Conservation (phyloP, 2,888 invertebrate genomes). For the Sycophila texana region DNA sequence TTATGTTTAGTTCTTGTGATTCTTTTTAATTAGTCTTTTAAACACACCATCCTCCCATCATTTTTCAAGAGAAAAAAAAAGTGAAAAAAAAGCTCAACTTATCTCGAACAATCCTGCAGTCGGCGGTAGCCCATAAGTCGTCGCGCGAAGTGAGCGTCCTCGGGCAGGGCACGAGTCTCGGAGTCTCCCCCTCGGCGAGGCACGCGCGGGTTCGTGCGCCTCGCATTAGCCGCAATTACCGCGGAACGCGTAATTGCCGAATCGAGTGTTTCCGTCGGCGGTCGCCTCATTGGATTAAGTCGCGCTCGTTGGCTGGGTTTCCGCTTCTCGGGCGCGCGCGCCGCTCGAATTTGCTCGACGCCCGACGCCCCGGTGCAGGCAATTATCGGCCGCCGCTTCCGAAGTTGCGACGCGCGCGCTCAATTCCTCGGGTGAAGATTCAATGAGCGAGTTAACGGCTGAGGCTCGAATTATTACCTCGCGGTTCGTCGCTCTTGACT, state of each 20-base stretch:
- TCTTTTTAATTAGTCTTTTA: too few relatives aligned
- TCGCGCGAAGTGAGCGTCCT: neutral
- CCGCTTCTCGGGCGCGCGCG: conserved; percentile 31
- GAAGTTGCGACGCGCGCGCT: neutral
- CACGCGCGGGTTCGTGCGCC: conserved; percentile 20
- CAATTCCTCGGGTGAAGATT: conserved; percentile 8
- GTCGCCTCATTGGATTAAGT: conserved; percentile 53
- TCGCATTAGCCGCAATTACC: conserved; percentile 50
- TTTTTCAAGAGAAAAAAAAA: too few relatives aligned
- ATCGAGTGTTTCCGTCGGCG: conserved; percentile 61
- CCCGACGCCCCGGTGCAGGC: neutral
- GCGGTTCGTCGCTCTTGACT: too few relatives aligned
- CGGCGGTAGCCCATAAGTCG: too few relatives aligned
- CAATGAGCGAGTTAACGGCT: neutral
- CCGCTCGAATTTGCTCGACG: conserved; percentile 5
- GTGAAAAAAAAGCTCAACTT: too few relatives aligned
- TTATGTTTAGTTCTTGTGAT: too few relatives aligned
- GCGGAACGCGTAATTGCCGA: conserved; percentile 64
- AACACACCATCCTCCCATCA: too few relatives aligned
- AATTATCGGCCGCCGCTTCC: conserved; percentile 5
- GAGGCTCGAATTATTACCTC: too few relatives aligned
- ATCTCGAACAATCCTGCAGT: too few relatives aligned
- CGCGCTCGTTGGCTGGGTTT: conserved; percentile 39
- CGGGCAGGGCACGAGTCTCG: neutral
- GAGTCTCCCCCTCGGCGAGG: neutral